Evolutionary conservation across 1,140 invertebrate genomes (phyloP), one percentile per base, ranked within the genome.

Genomic region (Nephila pilipes): DNA sequence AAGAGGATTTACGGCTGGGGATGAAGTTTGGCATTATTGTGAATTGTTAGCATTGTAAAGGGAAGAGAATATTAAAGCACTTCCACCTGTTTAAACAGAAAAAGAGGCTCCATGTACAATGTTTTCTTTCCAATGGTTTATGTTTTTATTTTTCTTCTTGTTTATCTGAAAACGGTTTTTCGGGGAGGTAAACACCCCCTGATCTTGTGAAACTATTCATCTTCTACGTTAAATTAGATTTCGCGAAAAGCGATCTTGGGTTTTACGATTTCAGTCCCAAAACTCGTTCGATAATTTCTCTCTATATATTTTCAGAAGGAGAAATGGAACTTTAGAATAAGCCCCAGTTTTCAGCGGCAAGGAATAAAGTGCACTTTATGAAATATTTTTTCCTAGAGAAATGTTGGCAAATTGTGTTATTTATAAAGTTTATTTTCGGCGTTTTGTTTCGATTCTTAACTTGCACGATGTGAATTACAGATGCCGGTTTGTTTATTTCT

Each of bases 11-110:
- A 83, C 69, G 57, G 36, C 29, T 46, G 20, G 32, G 55, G 79
- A 91, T 91, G 58, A 91, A 65, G 79, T 65, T 83, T 55, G 87
- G 60, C 63, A 69, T 88, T 75, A 75, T 75, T 54, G 57, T 91
- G 89, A 91, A 63, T 79, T 83, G 80, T 81, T 91, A 32, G 81
- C 81, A 55, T 83, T 55, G 38, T 83, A 83, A 83, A 36, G 69
- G 36, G 69, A 32, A 29, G 46, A 18, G 69, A 75, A 75, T 75
- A 75, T 75, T 75, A 75, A 75, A 46, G 81, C 54, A 83, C 81
- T 83, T 54, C 81, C 81, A 83, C 81, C 81, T 83, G 81, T 83
- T 25, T 83, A 83, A 55, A 54, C 22, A 46, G n/a, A 81, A 46
- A 46, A 46, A 46, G 46, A n/a, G 79, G 46, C 54, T 57, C 22